Evolutionary conservation across 2,888 invertebrate genomes (phyloP).

Genomic region (Eurois occulta): DNA sequence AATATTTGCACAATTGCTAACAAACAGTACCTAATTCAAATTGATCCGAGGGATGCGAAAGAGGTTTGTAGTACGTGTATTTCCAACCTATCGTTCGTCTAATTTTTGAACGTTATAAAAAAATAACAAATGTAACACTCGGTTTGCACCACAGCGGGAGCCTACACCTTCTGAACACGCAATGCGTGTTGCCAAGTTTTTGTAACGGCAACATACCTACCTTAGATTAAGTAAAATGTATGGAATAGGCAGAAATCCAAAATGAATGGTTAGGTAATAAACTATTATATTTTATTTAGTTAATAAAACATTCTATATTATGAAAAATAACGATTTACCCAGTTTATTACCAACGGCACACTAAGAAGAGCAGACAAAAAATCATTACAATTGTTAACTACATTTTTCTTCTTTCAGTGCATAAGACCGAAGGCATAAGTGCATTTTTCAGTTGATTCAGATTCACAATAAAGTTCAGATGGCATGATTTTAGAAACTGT

Average conservation of each 20-base stretch:
- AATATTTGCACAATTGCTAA: neutral
- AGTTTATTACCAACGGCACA: neutral
- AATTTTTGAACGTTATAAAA: constrained; percentile 27
- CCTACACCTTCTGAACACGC: constrained; percentile 75
- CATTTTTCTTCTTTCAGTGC: neutral
- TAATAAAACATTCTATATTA: neutral
- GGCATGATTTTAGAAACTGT: neutral
- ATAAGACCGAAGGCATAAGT: neutral
- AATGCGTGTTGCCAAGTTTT: constrained; percentile 83
- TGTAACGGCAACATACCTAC: constrained; percentile 49
- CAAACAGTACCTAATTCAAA: neutral
- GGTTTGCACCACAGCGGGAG: constrained; percentile 51
- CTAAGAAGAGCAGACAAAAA: neutral
- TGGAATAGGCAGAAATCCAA: constrained; percentile 43
- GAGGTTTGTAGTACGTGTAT: neutral
- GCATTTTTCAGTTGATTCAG: neutral
- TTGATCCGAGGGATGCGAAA: neutral
- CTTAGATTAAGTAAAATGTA: constrained; percentile 45
- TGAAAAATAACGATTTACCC: neutral
- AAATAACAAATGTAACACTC: constrained; percentile 51
- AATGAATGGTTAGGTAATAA: neutral
- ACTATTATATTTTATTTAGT: neutral
- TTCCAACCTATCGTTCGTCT: neutral
- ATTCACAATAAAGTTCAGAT: neutral
- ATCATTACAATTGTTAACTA: neutral